phyloP scores from a whole-genome alignment of 2,888 invertebrate genomes.

The Platycheirus rosarum region DNA sequence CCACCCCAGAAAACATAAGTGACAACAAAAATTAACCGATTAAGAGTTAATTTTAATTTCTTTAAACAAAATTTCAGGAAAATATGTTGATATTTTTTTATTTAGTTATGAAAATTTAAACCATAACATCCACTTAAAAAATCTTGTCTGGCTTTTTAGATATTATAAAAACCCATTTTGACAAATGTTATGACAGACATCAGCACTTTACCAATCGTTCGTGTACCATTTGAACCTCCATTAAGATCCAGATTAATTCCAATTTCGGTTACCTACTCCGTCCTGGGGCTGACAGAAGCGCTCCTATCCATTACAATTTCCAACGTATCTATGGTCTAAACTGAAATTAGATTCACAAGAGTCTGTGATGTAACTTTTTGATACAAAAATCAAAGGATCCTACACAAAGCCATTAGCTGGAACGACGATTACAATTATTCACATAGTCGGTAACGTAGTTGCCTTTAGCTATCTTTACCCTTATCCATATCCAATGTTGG shows the following conservation, averaged over 20 bases:
- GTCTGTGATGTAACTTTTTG: constrained; percentile 22
- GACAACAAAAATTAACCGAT: not conserved
- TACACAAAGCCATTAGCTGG: constrained; percentile 49
- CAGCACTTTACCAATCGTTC: too few species aligned
- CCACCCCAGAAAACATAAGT: too few species aligned
- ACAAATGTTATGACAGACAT: too few species aligned
- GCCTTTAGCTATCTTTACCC: not conserved
- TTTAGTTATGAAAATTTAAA: too few species aligned
- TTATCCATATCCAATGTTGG: not conserved
- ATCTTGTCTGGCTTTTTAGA: too few species aligned
- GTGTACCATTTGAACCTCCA: too few species aligned
- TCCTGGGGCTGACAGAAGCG: not conserved
- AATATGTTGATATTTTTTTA: too few species aligned
- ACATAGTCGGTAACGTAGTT: not conserved
- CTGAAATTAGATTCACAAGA: not conserved
- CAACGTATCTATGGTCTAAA: not conserved
- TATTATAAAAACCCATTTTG: too few species aligned
- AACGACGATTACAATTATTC: constrained; percentile 38
- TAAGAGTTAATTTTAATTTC: not conserved
- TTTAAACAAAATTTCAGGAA: not conserved
- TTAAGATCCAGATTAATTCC: not conserved
- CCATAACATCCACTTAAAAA: too few species aligned
- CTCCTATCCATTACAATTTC: not conserved
- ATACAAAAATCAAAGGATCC: constrained; percentile 34
- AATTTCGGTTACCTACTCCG: not conserved